Percentiles rank a stretch among this genome's conserved stretches.
Evolutionary conservation across 2,797 vertebrate species (phyloP).

Genomic region (Amblyraja radiata): DNA sequence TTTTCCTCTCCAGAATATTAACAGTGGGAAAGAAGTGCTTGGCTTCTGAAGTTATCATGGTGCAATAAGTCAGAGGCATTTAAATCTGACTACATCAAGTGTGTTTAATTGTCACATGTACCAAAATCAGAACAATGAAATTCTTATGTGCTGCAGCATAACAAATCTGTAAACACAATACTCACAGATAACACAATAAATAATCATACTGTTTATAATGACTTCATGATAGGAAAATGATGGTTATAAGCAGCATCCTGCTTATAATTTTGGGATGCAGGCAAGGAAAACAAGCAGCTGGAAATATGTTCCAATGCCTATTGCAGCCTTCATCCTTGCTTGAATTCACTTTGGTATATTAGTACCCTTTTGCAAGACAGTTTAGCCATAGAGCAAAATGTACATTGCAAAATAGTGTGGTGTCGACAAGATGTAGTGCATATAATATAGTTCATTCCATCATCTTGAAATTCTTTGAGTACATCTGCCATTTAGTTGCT

Average conservation of each 20-base stretch:
- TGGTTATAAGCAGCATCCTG: neutral
- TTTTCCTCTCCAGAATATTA: neutral
- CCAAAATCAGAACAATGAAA: too few relatives aligned
- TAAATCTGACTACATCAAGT: neutral
- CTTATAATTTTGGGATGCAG: neutral
- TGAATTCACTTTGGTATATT: neutral
- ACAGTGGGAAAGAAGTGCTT: neutral
- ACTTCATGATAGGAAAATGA: neutral
- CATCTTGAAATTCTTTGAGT: neutral
- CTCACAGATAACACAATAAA: too few relatives aligned
- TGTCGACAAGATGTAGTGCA: neutral
- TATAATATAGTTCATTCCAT: neutral
- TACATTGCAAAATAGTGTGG: neutral
- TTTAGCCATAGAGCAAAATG: neutral
- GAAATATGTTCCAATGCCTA: neutral
- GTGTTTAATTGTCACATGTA: too few relatives aligned
- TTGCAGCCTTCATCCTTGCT: neutral
- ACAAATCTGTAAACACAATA: too few relatives aligned
- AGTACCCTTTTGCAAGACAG: neutral
- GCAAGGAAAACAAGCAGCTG: neutral
- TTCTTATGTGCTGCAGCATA: too few relatives aligned
- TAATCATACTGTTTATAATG: neutral
- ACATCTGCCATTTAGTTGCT: neutral
- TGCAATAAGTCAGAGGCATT: neutral
- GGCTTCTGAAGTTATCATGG: neutral